These are phyloP conservation scores for Seriola quinqueradiata DNA, from an alignment of 2,113 vertebrate species.

Conservation along the genomic window DNA sequence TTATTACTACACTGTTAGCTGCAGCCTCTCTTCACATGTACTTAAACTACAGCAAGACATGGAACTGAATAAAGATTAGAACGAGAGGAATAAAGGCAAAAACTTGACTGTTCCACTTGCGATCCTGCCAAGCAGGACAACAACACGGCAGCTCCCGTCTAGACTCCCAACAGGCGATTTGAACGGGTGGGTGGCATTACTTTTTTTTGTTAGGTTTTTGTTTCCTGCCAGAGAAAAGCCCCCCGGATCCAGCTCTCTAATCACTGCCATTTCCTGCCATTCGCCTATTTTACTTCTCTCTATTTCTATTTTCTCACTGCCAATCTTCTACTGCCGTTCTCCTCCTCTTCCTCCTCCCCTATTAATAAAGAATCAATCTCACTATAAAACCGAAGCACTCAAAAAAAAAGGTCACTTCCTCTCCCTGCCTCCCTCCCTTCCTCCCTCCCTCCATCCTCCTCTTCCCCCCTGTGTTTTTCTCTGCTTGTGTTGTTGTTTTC, in stretches of 20 bases:
- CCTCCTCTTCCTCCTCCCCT: background rate
- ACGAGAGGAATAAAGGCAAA: constrained; percentile 2
- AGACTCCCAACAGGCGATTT: constrained; percentile 2
- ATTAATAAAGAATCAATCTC: constrained; percentile 50
- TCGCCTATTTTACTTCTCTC: background rate
- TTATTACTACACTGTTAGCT: constrained; percentile 39
- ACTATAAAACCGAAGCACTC: constrained; percentile 40
- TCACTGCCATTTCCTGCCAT: constrained; percentile 63
- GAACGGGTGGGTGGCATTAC: constrained; percentile 16
- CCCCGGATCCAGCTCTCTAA: constrained; percentile 52
- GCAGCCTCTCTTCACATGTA: constrained; percentile 42
- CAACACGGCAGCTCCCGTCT: constrained; percentile 48
- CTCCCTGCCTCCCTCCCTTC: background rate
- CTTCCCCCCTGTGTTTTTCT: constrained; percentile 25
- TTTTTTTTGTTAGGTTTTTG: background rate
- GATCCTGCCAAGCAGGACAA: constrained; percentile 29
- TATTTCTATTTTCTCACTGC: constrained; percentile 58
- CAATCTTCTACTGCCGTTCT: constrained; percentile 41
- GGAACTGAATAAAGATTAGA: background rate
- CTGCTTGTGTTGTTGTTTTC: constrained; percentile 67
- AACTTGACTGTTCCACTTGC: constrained; percentile 37
- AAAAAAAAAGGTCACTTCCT: constrained; percentile 28
- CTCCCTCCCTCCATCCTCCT: background rate
- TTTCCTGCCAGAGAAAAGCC: constrained; percentile 22
- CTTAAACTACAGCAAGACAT: constrained; percentile 30